Percentiles rank a stretch among this genome's conserved stretches.
These are phyloP conservation scores for Pogonus chalceus DNA, from an alignment of 1,140 invertebrate species.

Conservation along the genomic window DNA sequence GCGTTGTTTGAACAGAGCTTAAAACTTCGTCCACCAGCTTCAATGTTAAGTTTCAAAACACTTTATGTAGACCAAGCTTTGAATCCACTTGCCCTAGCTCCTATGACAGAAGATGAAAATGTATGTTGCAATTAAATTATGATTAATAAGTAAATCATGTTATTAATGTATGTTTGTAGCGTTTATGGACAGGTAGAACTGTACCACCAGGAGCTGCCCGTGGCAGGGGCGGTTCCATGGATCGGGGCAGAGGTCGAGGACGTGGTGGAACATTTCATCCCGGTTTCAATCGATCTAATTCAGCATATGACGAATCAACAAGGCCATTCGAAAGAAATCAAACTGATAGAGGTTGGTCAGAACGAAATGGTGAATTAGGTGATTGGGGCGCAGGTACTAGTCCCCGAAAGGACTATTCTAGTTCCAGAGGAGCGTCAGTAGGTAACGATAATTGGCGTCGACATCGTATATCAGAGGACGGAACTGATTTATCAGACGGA, in stretches of 20 bases:
- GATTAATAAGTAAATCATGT: not conserved
- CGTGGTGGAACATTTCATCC: slow-evolving; percentile 31
- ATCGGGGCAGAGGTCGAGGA: slow-evolving; percentile 34
- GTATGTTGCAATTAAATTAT: slow-evolving; percentile 34
- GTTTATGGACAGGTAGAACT: slow-evolving; percentile 35
- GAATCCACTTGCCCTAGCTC: slow-evolving; percentile 62
- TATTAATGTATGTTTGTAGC: slow-evolving; percentile 23
- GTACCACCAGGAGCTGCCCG: slow-evolving; percentile 21
- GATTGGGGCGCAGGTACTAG: slow-evolving; percentile 49
- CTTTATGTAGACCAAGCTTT: slow-evolving; percentile 67
- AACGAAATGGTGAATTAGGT: slow-evolving; percentile 50
- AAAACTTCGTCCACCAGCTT: slow-evolving; percentile 47
- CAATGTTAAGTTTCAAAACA: slow-evolving; percentile 49
- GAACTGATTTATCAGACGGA: slow-evolving; percentile 51
- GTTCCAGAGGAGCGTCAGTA: slow-evolving; percentile 36
- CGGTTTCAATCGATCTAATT: slow-evolving; percentile 27
- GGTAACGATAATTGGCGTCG: slow-evolving; percentile 54
- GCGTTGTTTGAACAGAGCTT: slow-evolving; percentile 60
- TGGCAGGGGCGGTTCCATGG: slow-evolving; percentile 43
- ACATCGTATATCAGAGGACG: slow-evolving; percentile 39
- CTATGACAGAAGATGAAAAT: slow-evolving; percentile 72
- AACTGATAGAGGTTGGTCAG: slow-evolving; percentile 41
- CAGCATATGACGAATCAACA: slow-evolving; percentile 28
- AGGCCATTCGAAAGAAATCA: slow-evolving; percentile 19
- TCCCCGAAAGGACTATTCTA: slow-evolving; percentile 48